Evolutionary conservation across 1,140 invertebrate species (phyloP).

Genomic region (Drosophila saltans): DNA sequence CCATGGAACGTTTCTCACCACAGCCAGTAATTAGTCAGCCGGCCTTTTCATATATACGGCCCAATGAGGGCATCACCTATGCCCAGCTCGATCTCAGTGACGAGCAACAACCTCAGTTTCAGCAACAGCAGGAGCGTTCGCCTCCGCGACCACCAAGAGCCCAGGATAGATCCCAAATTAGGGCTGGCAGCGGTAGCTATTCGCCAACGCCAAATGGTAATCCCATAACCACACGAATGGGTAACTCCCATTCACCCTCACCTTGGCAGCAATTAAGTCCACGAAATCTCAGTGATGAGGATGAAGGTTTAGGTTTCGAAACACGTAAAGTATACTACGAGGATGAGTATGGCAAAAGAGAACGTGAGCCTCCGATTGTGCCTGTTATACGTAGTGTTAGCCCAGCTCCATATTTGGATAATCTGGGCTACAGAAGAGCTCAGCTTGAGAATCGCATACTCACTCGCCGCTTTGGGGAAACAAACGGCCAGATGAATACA

Average conservation of each 20-base stretch:
- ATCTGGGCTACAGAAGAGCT: conserved; percentile 88
- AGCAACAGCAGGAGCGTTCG: conserved; percentile 13
- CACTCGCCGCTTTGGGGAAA: conserved; percentile 75
- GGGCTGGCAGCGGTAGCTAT: conserved; percentile 37
- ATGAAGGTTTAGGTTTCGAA: conserved; percentile 89
- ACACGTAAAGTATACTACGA: conserved; percentile 82
- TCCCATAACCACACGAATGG: conserved; percentile 42
- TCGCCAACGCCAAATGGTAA: conserved; percentile 47
- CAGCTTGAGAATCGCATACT: conserved; percentile 88
- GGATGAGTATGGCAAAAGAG: conserved; percentile 70
- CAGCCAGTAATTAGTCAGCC: conserved; percentile 85
- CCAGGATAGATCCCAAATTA: conserved; percentile 39
- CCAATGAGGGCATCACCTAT: conserved; percentile 87
- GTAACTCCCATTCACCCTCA: conserved; percentile 66
- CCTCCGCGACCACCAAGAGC: conserved; percentile 49
- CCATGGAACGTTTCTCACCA: conserved; percentile 86
- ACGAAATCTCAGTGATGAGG: conserved; percentile 86
- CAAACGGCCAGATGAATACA: conserved; percentile 24
- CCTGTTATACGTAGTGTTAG: conserved; percentile 77
- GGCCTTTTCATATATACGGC: conserved; percentile 80
- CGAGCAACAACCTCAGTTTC: conserved; percentile 26
- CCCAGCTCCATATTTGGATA: conserved; percentile 84
- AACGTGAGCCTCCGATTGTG: conserved; percentile 74
- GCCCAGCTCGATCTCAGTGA: conserved; percentile 87
- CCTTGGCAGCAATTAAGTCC: conserved; percentile 81